Conservation (phyloP, 2,113 vertebrate genomes). For the Tretioscincus oriximinensis region DNA sequence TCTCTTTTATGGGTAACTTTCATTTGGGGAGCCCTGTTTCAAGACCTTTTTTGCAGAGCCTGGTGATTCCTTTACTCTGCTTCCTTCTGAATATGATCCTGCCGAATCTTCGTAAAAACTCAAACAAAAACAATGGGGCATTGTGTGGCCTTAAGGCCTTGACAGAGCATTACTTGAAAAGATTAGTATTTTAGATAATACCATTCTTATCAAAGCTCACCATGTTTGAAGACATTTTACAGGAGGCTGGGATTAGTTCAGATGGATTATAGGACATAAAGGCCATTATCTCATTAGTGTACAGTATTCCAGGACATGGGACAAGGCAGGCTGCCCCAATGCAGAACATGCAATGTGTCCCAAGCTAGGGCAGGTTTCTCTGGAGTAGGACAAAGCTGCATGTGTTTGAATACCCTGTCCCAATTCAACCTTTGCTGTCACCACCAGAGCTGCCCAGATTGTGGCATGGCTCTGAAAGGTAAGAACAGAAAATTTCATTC, state of each 20-base stretch:
- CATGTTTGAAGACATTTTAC: conserved; percentile 34
- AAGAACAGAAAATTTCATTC: no score
- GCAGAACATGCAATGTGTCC: no score
- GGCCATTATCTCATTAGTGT: no score
- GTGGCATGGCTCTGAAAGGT: no score
- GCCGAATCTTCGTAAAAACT: not conserved
- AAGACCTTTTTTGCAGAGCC: not conserved
- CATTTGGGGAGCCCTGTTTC: not conserved
- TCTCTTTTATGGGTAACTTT: not conserved
- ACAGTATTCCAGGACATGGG: no score
- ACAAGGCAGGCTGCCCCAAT: no score
- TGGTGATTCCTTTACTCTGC: not conserved
- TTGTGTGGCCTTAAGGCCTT: not conserved
- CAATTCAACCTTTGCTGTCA: no score
- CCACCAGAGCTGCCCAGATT: no score
- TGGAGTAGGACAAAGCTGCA: no score
- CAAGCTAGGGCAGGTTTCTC: no score
- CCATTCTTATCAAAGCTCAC: conserved; percentile 17
- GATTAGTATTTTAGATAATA: conserved; percentile 29
- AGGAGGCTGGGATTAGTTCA: conserved; percentile 35
- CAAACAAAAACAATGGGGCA: not conserved
- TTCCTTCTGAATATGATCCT: not conserved
- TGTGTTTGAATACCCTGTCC: no score
- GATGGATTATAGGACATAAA: not conserved
- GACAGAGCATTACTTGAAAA: not conserved